Evolutionary conservation across 2,113 vertebrate species (phyloP).

Genomic region (Cebidichthys violaceus): DNA sequence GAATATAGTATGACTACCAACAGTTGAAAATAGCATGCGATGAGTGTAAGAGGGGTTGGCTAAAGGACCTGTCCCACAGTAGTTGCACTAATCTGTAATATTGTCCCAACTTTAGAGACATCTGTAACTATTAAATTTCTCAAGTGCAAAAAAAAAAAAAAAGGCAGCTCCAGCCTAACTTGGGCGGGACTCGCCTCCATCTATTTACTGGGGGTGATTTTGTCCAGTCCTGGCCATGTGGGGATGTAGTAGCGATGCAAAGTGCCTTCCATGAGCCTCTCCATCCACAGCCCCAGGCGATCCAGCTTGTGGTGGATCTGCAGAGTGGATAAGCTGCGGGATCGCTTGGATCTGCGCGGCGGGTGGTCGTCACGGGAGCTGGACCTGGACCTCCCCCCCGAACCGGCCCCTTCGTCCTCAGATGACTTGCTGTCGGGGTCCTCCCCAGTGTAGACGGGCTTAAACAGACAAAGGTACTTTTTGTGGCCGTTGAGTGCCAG

Average conservation of each 20-base stretch:
- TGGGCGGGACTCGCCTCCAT: background rate
- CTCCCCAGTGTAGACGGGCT: slow-evolving; percentile 89
- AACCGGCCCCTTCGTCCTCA: slow-evolving; percentile 73
- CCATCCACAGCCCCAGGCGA: slow-evolving; percentile 96
- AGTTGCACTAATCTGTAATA: slow-evolving; percentile 37
- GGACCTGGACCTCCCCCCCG: slow-evolving; percentile 68
- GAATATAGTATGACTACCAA: slow-evolving; percentile 33
- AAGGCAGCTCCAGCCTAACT: slow-evolving; percentile 1
- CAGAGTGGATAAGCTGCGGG: slow-evolving; percentile 82
- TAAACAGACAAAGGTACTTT: slow-evolving; percentile 98
- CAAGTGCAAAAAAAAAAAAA: slow-evolving; percentile 44
- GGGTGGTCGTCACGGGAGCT: slow-evolving; percentile 74
- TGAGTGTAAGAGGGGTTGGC: slow-evolving; percentile 9
- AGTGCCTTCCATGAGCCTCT: slow-evolving; percentile 94
- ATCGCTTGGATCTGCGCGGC: slow-evolving; percentile 75
- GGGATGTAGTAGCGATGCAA: slow-evolving; percentile 95
- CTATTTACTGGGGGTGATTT: slow-evolving; percentile 82
- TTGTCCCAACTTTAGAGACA: slow-evolving; percentile 20
- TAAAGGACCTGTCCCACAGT: slow-evolving; percentile 34
- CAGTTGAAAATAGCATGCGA: slow-evolving; percentile 54
- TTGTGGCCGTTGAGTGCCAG: slow-evolving; percentile 97
- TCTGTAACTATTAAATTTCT: slow-evolving; percentile 47
- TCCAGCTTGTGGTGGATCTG: slow-evolving; percentile 93
- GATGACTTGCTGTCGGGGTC: slow-evolving; percentile 82
- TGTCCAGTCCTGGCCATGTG: slow-evolving; percentile 92